Evolutionary conservation across 2,888 invertebrate species (phyloP).

Genomic region (Hirtodrosophila histrioides): DNA sequence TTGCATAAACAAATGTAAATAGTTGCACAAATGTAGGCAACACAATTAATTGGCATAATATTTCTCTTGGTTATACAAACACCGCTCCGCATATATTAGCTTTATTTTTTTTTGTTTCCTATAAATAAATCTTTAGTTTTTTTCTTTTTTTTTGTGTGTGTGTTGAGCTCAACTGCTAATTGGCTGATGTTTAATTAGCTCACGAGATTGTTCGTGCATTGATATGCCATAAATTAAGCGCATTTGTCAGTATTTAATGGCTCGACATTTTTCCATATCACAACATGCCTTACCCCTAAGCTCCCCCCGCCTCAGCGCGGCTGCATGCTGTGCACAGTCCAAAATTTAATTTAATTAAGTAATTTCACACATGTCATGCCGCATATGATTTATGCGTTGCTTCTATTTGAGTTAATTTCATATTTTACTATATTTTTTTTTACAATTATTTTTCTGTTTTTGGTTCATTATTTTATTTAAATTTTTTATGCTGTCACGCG

Average conservation of each 20-base stretch:
- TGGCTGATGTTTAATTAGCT: slow-evolving; percentile 44
- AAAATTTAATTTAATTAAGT: slow-evolving; percentile 74
- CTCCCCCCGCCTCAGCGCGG: background rate
- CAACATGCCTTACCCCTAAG: background rate
- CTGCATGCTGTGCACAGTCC: slow-evolving; percentile 24
- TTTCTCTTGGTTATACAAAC: background rate
- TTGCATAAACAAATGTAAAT: slow-evolving; percentile 17
- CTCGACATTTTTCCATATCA: slow-evolving; percentile 12
- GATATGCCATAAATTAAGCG: slow-evolving; percentile 62
- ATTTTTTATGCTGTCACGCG: slow-evolving; percentile 40
- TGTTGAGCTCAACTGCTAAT: slow-evolving; percentile 30
- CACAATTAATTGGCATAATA: slow-evolving; percentile 29
- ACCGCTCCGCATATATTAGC: background rate
- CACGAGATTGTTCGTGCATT: slow-evolving; percentile 29
- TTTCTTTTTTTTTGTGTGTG: background rate
- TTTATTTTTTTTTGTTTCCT: background rate
- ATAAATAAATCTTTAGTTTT: slow-evolving; percentile 8
- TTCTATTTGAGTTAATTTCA: slow-evolving; percentile 68
- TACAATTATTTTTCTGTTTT: slow-evolving; percentile 23
- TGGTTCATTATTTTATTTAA: slow-evolving; percentile 21
- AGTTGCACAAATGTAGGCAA: slow-evolving; percentile 31
- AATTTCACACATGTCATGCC: slow-evolving; percentile 70
- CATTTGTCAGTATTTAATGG: slow-evolving; percentile 48
- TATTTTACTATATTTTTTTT: slow-evolving; percentile 17
- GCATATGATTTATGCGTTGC: slow-evolving; percentile 66